Percentiles rank a stretch among this genome's conserved stretches.
phyloP scores from a whole-genome alignment of 2,113 vertebrate species.

The Athene cunicularia region DNA sequence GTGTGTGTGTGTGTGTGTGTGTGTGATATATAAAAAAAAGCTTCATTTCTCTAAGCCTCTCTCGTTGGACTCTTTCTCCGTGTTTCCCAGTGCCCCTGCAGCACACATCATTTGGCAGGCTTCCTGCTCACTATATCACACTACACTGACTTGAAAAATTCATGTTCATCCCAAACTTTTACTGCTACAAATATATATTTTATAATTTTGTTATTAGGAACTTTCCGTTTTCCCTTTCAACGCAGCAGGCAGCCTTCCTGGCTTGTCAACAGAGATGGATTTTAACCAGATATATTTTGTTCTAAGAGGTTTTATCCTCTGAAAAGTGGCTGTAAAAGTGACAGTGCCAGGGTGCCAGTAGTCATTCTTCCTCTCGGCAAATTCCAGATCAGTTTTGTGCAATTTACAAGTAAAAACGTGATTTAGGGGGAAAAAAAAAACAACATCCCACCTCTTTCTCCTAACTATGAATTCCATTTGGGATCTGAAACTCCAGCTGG shows the following conservation, averaged over 20 bases:
- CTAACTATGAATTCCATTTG: conserved; percentile 51
- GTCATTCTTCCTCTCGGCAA: conserved; percentile 19
- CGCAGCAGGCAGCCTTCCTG: conserved; percentile 69
- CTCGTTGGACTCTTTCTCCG: background rate
- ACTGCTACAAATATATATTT: conserved; percentile 74
- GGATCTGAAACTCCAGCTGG: conserved; percentile 74
- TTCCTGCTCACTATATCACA: conserved; percentile 38
- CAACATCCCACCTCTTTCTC: background rate
- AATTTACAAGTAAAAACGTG: conserved; percentile 57
- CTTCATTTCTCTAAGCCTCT: background rate
- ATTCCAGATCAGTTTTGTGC: conserved; percentile 36
- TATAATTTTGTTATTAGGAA: conserved; percentile 75
- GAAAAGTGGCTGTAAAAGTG: conserved; percentile 47
- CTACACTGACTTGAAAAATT: conserved; percentile 72
- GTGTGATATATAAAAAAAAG: background rate
- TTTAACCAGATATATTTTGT: conserved; percentile 41
- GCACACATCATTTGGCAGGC: conserved; percentile 53
- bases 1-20: too few relatives aligned
- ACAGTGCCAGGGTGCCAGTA: conserved; percentile 39
- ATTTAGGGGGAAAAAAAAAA: conserved; percentile 21
- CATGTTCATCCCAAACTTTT: conserved; percentile 57
- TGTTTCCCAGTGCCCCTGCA: conserved; percentile 1
- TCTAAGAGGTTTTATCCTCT: conserved; percentile 57
- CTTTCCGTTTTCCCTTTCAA: conserved; percentile 40
- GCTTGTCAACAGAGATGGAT: conserved; percentile 55